Percentiles rank a stretch among this genome's conserved stretches.
These are phyloP conservation scores for Drosophila obscura DNA, from an alignment of 1,140 invertebrate genomes.

Conservation along the genomic window DNA sequence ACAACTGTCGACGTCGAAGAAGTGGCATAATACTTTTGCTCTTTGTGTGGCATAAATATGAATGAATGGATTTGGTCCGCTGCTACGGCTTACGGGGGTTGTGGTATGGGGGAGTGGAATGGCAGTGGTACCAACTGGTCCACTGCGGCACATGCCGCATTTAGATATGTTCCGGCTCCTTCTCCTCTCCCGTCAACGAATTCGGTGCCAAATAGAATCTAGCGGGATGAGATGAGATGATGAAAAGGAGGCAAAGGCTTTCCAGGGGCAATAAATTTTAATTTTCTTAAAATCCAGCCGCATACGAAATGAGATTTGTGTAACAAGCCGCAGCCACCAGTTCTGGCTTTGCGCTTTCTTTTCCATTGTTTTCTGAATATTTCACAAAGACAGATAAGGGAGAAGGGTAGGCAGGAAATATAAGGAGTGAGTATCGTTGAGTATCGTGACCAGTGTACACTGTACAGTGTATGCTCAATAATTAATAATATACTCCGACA, in stretches of 20 bases:
- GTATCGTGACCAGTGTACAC: too few species aligned
- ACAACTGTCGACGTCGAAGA: conserved; percentile 70
- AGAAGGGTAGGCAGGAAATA: background rate
- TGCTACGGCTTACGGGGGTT: background rate
- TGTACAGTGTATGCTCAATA: too few species aligned
- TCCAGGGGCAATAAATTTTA: conserved; percentile 75
- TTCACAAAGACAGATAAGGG: conserved; percentile 15
- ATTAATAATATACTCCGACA: too few species aligned
- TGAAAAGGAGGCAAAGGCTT: conserved; percentile 21
- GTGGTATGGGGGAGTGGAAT: background rate
- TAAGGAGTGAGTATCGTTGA: too few species aligned
- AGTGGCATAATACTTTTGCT: conserved; percentile 73
- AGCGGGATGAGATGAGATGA: too few species aligned
- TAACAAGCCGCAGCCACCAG: conserved; percentile 48
- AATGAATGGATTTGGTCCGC: conserved; percentile 66
- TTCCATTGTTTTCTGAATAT: conserved; percentile 23
- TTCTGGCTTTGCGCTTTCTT: conserved; percentile 9
- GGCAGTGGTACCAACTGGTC: conserved; percentile 22
- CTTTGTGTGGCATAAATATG: conserved; percentile 75
- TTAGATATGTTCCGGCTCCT: conserved; percentile 28
- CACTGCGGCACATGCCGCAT: conserved; percentile 37
- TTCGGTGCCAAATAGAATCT: conserved; percentile 31
- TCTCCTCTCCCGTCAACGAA: conserved; percentile 16
- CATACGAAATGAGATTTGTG: conserved; percentile 60
- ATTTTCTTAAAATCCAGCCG: conserved; percentile 66